Evolutionary conservation across 2,888 invertebrate genomes (phyloP), one percentile per base, ranked within the genome.

Genomic region (Smittia sp.): DNA sequence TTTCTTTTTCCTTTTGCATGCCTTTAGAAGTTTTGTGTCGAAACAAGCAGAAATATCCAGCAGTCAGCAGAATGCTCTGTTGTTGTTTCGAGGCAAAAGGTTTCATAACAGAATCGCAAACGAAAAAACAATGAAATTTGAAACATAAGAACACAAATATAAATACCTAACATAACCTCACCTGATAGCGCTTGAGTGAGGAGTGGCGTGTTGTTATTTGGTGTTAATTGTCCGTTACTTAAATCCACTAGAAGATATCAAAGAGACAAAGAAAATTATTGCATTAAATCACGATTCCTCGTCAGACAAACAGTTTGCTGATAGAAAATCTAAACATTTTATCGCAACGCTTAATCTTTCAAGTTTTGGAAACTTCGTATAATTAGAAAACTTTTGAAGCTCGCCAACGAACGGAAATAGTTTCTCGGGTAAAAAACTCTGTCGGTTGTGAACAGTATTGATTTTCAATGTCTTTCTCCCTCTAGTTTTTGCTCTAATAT

Each of bases 151-250:
- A 41, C 62, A 72, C 27, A 75, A 74, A 72, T 38, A 72, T 74
- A 74, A 74, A 75, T 75, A 75, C 74, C 74, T 75, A 75, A 75
- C 74, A 74, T 72, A 41, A 72, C 77, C 87, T 86, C 90, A 95
- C 94, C 94, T 92, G 94, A 94, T 85, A 94, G 89, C 83, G 94
- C 94, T 88, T 94, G 94, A 86, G 94, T 94, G 86, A 94, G 90
- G 86, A 95, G 89, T 83, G 94, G 94, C 83, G 94, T 94, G 86
- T 94, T 94, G 90, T 94, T 94, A 89, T 94, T 94, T 85, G 94
- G 94, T 84, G 94, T 94, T 85, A 94, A 90, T 87, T 94, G 94
- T 85, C 94, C 94, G 85, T 94, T 94, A 87, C 93, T 91, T 86
- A 94, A 90, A 88, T 94, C 94, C 89, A 94, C 94, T 94, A 22